Evolutionary conservation across 2,888 invertebrate species (phyloP), one percentile per base, ranked within the genome.

Genomic region (Lasioglossum morio): DNA sequence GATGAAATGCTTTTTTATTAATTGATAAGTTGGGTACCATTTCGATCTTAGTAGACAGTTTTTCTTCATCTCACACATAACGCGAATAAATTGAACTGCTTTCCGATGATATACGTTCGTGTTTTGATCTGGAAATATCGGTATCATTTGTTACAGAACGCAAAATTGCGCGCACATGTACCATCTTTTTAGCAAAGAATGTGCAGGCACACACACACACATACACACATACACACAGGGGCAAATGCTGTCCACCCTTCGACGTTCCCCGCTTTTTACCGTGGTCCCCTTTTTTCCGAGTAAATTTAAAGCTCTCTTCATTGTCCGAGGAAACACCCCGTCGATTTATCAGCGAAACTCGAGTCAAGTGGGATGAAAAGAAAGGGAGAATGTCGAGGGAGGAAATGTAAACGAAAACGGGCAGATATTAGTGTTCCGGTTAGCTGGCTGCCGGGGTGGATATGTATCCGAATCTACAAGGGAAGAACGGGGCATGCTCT

Each of bases 291-390:
- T 48, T 73, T 81, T 77, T 79, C 57, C n/a, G 43, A 75, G 73
- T 43, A 85, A 84, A 86, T 89, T 89, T 85, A 85, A 90, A 84
- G 85, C 75, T 66, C 43, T 37, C 76, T n/a, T 53, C 79, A 72
- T 79, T 46, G 81, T 77, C 63, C 77, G 79, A 30, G 86, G 89
- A 85, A 90, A 90, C 84, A 77, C 84, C 74, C 72, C 80, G 86
- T 85, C 90, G 86, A 90, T 90, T 90, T 88, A 88, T 90, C 89
- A 88, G 86, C 73, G 86, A 72, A 85, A 78, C 85, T 73, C 80
- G 73, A 79, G 85, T 79, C 83, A 83, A 84, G 82, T 78, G 73
- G 76, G 69, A 88, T 60, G 79, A 72, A 66, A 74, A 80, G 76
- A 78, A 86, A 87, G 72, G 85, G 85, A 84, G 60, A 81, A 77